Base-by-base conservation (phyloP, 1,140 invertebrate genomes). In the Zaprionus camerounensis region DNA sequence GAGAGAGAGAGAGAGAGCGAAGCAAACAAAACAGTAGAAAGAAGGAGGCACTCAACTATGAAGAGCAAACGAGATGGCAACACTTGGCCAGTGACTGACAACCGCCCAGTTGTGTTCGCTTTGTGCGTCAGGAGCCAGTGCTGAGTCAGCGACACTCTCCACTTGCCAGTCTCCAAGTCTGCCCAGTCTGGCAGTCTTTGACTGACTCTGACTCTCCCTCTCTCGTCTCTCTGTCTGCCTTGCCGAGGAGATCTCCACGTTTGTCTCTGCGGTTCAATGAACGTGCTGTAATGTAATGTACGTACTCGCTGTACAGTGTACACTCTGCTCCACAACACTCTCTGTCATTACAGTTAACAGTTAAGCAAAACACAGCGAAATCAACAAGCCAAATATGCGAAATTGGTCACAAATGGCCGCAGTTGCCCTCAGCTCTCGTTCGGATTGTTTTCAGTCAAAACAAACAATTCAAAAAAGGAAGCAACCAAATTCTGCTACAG, bases 291-390 rank as follows among this genome's bases (percentile, higher is more conserved):
- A 88, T 80, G 71, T 61, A 72, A 67, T 58, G 59, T 49, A 51
- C 49, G 31, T 34, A 34, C 31, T 11, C 31, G 24, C 46, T 70
- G 44, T 26, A 38, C 28, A 61, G 17, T 62, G 36, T 49, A 69
- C 55, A 56, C 66, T 46, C 28, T 22, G 34, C 31, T 26, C 28
- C 53, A 9, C 49, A 22, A 28, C 20, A 53, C 62, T 74, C 55
- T 71, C 57, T 71, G 74, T 74, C 84, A 88, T 84, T 88, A 88
- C 85, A 80, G 84, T 88, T 87, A 88, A 88, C 80, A 87, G 83
- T 88, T 88, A 84, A 83, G 64, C 74, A 68, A 82, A 82, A 57
- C 73, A 76, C 76, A 58, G 64, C 73, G 73, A 82, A 82, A 57
- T 77, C 79, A 80, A 58, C 76, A 68, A 75, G 72, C 38, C 46